Evolutionary conservation across 2,797 vertebrate genomes (phyloP), one percentile per base, ranked within the genome.

Genomic region (Tenualosa thibaudeaui): DNA sequence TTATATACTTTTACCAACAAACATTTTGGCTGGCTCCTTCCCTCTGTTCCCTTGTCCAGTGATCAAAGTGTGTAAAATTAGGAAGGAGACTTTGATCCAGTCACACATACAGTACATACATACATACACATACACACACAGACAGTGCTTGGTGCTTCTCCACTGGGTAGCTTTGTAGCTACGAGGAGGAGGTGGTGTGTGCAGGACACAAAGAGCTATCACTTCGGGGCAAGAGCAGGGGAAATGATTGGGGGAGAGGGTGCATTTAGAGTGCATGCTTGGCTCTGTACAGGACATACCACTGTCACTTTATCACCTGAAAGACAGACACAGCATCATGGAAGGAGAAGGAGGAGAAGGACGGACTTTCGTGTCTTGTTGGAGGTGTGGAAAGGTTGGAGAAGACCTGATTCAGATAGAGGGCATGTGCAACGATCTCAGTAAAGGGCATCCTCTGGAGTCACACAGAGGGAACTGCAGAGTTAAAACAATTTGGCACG

Each of bases 21-120:
- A 94, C 91, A 93, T 93, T 93, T 94, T 93, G 93, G 93, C 93
- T 92, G 91, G 92, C 91, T 81, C 54, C 58, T 92, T 91, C 92
- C 91, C 91, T 91, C 91, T 90, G 85, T 91, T 87, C 82, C 90
- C 90, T 53, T 26, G 19, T 53, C 50, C 86, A 85, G 84, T 89
- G 83, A 92, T 78, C 71, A 78, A 43, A 43, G 71, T 78, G 40
- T 78, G 71, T 78, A 46, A 46, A 40, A 46, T n/a, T 6, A 62
- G 62, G 58, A 19, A 49, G 65, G 65, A 88, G 89, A 87, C 88
- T 92, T 87, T 87, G 87, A 84, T 31, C 71, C 82, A 26, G 10
- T 51, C 46, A 46, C 37, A 43, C 37, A 15, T 31, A 71, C 62
- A 26, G 46, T 17, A 78, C 37, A 78, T 19, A 78, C 37, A 78